Base-by-base conservation (phyloP, 2,888 invertebrate species). In the Alcis repandata region DNA sequence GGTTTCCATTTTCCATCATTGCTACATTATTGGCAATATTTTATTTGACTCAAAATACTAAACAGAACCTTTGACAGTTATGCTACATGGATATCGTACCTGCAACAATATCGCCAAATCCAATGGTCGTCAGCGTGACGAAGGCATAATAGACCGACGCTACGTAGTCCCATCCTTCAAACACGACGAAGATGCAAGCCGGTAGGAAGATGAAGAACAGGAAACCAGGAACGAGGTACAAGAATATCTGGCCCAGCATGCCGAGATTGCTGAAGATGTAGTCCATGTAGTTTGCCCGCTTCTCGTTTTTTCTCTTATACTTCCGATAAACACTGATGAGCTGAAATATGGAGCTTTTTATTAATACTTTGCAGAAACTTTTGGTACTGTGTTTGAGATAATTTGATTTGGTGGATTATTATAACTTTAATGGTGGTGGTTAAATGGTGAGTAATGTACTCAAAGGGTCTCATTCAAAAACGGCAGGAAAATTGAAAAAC, bases 101-200 rank as follows among this genome's bases (percentile, higher is more conserved):
- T 86, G 98, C 98, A 33, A 98, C 98, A 80, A 95, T 95, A 86
- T 98, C 98, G n/a, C 98, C 98, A 86, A 98, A 98, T 41, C 98
- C 98, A 71, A 98, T 98, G 3, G 98, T 98, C 2, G 97, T 97
- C 11, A 97, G 94, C 0, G 97, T 97, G 13, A 98, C 97, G 82
- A 97, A 98, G 19, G 97, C 96, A 81, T 97, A 98, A 85, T 98
- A 98, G 45, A 98, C 94, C 0, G 98, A 95, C 45, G 97, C 96
- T 9, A 97, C 95, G 82, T 97, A 98, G 9, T 95, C 94, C 98
- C 98, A 98, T 0, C 95, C 95, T 90, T 98, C 98, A 78, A 97
- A 97, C 58, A 96, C 94, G 17, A 96, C 95, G 80, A 98, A 98
- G 40, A 98, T 94, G 71, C 96, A 96, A 0, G 98, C 96, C 0